Percentiles rank a stretch among this genome's conserved stretches.
Evolutionary conservation across 2,113 vertebrate species (phyloP).

Genomic region (Cyprinodon tularosa): DNA sequence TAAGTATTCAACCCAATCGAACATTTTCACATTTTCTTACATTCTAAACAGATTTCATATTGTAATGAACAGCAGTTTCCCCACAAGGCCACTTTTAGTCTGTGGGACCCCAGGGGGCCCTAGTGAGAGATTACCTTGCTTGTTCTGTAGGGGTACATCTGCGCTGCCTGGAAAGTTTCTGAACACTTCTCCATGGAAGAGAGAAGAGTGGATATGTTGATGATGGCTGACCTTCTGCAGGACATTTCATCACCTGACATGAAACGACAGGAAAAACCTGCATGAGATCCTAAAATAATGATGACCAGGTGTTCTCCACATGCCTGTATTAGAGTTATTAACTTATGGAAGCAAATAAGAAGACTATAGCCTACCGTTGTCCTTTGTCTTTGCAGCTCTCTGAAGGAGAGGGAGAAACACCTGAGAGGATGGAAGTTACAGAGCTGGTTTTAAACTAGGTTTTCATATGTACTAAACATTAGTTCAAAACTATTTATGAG

Average conservation of each 20-base stretch:
- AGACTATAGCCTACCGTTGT: conserved; percentile 1
- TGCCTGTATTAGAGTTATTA: background rate
- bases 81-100: background rate
- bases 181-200: conserved; percentile 52
- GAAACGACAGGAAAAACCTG: background rate
- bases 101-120: background rate
- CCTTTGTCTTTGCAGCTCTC: conserved; percentile 39
- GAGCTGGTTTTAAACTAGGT: background rate
- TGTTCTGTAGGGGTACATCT: conserved; percentile 50
- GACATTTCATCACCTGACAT: conserved; percentile 45
- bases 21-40: background rate
- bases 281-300: background rate
- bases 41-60: background rate
- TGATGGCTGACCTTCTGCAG: conserved; percentile 57
- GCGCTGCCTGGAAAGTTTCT: conserved; percentile 26
- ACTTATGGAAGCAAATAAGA: background rate
- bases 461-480: too few species aligned
- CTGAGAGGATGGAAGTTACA: conserved; percentile 4
- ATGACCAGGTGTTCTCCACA: background rate
- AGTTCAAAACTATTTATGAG: too few species aligned
- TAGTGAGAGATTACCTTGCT: conserved; percentile 51
- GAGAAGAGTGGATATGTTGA: conserved; percentile 42
- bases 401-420: conserved; percentile 47
- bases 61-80: too few species aligned
- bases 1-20: background rate